phyloP scores from a whole-genome alignment of 2,888 invertebrate species.

The Xestobium rufovillosum region DNA sequence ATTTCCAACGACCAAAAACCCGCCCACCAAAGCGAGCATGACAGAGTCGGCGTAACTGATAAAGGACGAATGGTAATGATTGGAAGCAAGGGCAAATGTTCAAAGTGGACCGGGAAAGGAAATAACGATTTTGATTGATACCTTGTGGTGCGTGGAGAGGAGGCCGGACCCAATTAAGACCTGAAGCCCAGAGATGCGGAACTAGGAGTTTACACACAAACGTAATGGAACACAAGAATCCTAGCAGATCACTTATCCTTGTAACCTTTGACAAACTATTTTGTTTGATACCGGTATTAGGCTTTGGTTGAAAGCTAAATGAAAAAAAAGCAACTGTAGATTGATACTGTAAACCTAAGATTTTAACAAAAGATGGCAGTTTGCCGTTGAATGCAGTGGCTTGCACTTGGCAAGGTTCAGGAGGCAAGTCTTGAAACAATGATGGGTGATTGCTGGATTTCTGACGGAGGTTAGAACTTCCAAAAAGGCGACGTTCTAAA shows the following conservation, averaged over 20 bases:
- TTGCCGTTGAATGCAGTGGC: too few relatives aligned
- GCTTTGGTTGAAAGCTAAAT: neutral
- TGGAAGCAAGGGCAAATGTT: too few relatives aligned
- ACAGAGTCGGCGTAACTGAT: too few relatives aligned
- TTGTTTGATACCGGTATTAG: constrained; percentile 23
- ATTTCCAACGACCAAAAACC: too few relatives aligned
- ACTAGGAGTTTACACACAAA: constrained; percentile 23
- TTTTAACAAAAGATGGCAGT: too few relatives aligned
- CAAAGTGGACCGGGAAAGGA: constrained; percentile 5
- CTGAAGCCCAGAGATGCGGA: constrained; percentile 19
- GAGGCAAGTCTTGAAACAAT: constrained; percentile 14
- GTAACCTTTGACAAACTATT: too few relatives aligned
- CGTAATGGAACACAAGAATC: too few relatives aligned
- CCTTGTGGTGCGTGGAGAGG: constrained; percentile 12
- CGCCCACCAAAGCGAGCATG: too few relatives aligned
- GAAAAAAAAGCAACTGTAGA: constrained; percentile 16
- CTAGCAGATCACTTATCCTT: too few relatives aligned
- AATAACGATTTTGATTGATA: constrained; percentile 8
- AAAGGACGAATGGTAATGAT: too few relatives aligned
- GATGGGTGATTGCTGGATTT: constrained; percentile 13
- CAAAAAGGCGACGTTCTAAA: constrained; percentile 1
- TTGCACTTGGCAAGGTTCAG: too few relatives aligned
- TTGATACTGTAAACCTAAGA: too few relatives aligned
- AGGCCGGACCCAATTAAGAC: constrained; percentile 17
- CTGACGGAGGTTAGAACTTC: neutral